A percentile compares a stretch with the other conserved stretches of the same genome.
These are phyloP conservation scores for Gorsachius goisagi DNA, from an alignment of 2,113 vertebrate genomes.

Conservation along the genomic window DNA sequence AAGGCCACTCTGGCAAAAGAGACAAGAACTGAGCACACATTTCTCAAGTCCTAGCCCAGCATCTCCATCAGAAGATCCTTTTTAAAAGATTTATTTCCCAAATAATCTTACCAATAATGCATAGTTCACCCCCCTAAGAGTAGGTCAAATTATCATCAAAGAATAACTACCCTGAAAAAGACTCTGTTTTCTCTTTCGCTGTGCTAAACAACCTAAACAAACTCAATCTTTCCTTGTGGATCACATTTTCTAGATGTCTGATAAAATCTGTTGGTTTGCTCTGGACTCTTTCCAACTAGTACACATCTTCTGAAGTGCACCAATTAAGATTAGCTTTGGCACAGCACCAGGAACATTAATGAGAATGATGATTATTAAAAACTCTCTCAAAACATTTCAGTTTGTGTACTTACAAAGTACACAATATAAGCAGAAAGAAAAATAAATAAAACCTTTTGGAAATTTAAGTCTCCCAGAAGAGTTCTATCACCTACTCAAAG, in stretches of 20 bases:
- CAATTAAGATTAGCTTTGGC: constrained; percentile 53
- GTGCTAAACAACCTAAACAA: not conserved
- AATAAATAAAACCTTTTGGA: not conserved
- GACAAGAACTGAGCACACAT: not conserved
- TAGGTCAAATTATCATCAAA: not conserved
- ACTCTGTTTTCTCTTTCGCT: not conserved
- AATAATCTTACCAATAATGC: not conserved
- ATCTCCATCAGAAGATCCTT: not conserved
- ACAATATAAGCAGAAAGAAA: constrained; percentile 6
- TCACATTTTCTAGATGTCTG: constrained; percentile 24
- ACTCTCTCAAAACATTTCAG: not conserved
- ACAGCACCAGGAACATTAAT: constrained; percentile 37
- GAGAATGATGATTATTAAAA: constrained; percentile 25
- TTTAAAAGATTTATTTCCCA: not conserved
- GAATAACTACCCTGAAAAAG: not conserved
- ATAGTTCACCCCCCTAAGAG: not conserved
- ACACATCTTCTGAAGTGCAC: constrained; percentile 44
- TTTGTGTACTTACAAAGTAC: not conserved
- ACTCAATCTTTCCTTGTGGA: not conserved
- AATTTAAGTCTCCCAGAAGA: not conserved
- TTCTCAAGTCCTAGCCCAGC: not conserved
- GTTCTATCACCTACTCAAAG: constrained; percentile 2
- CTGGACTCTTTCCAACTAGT: constrained; percentile 10
- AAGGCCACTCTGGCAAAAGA: not conserved
- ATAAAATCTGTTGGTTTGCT: constrained; percentile 35